Base-by-base conservation (phyloP, 2,888 invertebrate genomes). In the Tridacna crocea region DNA sequence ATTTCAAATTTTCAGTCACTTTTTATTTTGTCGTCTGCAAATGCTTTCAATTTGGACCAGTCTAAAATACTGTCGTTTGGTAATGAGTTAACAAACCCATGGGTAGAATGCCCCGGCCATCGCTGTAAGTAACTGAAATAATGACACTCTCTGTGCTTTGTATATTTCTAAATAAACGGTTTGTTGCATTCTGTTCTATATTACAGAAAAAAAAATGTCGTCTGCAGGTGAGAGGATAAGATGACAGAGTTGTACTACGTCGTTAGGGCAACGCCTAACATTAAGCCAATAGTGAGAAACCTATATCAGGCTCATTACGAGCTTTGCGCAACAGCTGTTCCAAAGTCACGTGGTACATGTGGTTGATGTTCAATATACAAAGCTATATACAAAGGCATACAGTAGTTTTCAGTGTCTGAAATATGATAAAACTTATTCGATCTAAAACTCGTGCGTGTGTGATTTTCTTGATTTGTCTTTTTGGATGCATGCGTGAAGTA, bases 221-320 rank as follows among this genome's bases (percentile, higher is more conserved):
- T 36, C 36, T 4, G 36, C 36, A 36, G 36, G 36, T 36, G 36
- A 36, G 8, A 36, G 36, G 36, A 36, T 36, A 36, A 36, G 36
- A 8, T 36, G 8, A 36, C 36, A 36, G 8, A 36, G 36, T 36
- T 36, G 36, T 36, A 13, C 61, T n/a, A 61, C 61, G 61, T 61
- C 61, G 66, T 46, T 66, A 66, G 46, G 66, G 66, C 46, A 46
- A 66, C 66, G 66, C 66, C 66, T 46, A 19, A 46, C 66, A n/a
- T 19, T 66, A 66, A 66, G 27, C 46, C 66, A 66, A 66, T 66
- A 66, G 27, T 27, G 46, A n/a, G 66, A 13, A 36, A 19, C 2
- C 19, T 26, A n/a, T 46, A n/a, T 46, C 46, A n/a, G 36, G 15
- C 66, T 66, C 66, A 46, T 46, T 15, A 66, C 46, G 11, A 27